phyloP scores from a whole-genome alignment of 53 echinoderm and acorn worm genomes.

The Luidia sarsii region DNA sequence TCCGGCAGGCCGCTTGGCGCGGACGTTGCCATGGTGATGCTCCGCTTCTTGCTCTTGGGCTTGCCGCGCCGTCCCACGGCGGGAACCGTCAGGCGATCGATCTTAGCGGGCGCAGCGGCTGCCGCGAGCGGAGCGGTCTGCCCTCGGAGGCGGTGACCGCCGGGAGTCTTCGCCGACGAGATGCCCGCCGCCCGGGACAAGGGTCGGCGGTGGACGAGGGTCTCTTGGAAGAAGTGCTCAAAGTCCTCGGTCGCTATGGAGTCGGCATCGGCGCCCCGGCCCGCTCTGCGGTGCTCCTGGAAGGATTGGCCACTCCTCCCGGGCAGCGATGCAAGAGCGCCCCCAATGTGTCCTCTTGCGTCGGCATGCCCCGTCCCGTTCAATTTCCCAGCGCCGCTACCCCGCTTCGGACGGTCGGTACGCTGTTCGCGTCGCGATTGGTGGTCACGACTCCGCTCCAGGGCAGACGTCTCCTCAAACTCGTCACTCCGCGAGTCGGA shows the following conservation, averaged over 20 bases:
- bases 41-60: slow-evolving; percentile 27
- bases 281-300: slow-evolving; percentile 15
- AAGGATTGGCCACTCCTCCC: slow-evolving; percentile 14
- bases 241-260: slow-evolving; percentile 93
- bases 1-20: slow-evolving; percentile 78
- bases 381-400: too few relatives aligned
- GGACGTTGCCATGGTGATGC: slow-evolving; percentile 34
- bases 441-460: neutral
- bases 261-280: slow-evolving; percentile 59
- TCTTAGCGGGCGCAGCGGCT: neutral
- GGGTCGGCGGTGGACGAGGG: slow-evolving; percentile 30
- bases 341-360: too few relatives aligned
- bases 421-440: neutral
- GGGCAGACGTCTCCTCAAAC: neutral
- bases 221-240: slow-evolving; percentile 70
- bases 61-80: slow-evolving; percentile 35
- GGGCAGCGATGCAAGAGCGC: neutral
- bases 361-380: too few relatives aligned
- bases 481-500: slow-evolving; percentile 8
- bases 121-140: neutral
- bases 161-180: neutral
- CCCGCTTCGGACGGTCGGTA: neutral
- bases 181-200: slow-evolving; percentile 19
- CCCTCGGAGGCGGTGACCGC: neutral
- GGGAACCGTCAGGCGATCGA: slow-evolving; percentile 42